Percentiles rank a stretch among this genome's conserved stretches.
Evolutionary conservation across 1,140 invertebrate genomes (phyloP).

Genomic region (Trachymyrmex septentrionalis): DNA sequence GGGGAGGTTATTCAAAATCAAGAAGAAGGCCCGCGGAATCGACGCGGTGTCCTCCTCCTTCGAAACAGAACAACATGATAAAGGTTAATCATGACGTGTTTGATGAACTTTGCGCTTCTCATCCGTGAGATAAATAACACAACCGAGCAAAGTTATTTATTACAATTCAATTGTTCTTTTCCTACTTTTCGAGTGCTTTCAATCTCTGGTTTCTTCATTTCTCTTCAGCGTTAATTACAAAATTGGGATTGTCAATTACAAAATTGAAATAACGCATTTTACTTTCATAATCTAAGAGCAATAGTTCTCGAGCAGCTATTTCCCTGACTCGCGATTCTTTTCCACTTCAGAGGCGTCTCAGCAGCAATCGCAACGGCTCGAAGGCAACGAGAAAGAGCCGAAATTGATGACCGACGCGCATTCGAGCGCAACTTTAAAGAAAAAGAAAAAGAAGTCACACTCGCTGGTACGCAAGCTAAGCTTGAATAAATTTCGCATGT

Average conservation of each 20-base stretch:
- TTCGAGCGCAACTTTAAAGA: constrained; percentile 73
- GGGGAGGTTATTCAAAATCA: constrained; percentile 79
- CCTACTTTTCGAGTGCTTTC: neutral
- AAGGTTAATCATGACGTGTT: constrained; percentile 19
- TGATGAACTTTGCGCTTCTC: constrained; percentile 1
- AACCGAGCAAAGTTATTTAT: neutral
- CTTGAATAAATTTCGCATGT: constrained; percentile 81
- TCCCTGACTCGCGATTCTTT: constrained; percentile 39
- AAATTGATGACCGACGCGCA: constrained; percentile 17
- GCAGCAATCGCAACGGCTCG: constrained; percentile 50
- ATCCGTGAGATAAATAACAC: neutral
- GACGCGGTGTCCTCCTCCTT: constrained; percentile 37
- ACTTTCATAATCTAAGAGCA: neutral
- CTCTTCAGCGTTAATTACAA: neutral
- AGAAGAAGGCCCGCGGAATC: constrained; percentile 71
- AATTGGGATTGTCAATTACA: neutral
- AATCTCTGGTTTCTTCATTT: neutral
- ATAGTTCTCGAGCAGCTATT: neutral
- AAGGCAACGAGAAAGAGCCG: constrained; percentile 25
- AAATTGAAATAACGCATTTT: neutral
- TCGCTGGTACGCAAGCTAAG: constrained; percentile 82
- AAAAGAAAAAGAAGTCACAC: constrained; percentile 80
- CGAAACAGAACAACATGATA: constrained; percentile 60
- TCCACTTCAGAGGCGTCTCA: constrained; percentile 54
- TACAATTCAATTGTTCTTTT: neutral